Evolutionary conservation across 1,140 invertebrate species (phyloP).

Genomic region (Lutraria rhynchaena): DNA sequence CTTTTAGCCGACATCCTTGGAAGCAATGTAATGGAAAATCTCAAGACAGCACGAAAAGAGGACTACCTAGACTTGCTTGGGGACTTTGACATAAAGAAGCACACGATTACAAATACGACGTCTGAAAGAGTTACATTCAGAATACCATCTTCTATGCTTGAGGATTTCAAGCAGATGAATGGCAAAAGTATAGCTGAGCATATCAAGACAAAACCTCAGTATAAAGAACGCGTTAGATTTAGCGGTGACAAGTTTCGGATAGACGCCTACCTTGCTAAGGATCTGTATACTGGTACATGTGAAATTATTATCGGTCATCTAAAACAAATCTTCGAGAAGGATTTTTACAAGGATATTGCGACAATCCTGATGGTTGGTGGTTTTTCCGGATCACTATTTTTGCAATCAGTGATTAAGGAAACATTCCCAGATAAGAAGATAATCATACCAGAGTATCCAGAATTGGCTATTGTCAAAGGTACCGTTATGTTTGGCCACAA

Average conservation of each 20-base stretch:
- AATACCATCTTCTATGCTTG: not conserved
- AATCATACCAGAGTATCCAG: not conserved
- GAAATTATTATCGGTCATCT: constrained; percentile 12
- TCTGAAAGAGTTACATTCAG: not conserved
- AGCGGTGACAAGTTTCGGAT: not conserved
- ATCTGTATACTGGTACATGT: constrained; percentile 8
- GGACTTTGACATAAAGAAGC: not conserved
- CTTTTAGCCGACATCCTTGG: not conserved
- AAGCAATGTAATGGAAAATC: not conserved
- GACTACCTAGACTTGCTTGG: not conserved
- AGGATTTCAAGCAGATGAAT: not conserved
- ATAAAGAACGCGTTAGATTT: not conserved
- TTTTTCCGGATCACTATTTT: constrained; percentile 35
- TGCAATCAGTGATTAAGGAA: not conserved
- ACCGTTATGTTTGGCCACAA: constrained; percentile 43
- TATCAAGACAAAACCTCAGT: not conserved
- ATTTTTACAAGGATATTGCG: not conserved
- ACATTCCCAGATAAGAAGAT: constrained; percentile 27
- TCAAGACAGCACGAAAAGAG: not conserved
- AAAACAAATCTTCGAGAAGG: constrained; percentile 1
- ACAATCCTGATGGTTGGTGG: constrained; percentile 52
- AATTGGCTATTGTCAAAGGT: constrained; percentile 23
- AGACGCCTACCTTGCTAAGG: not conserved
- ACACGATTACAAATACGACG: not conserved
- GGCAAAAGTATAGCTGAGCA: not conserved